A percentile compares a stretch with the other conserved stretches of the same genome.
phyloP scores from a whole-genome alignment of 2,797 vertebrate genomes.

The Megaceryle alcyon region DNA sequence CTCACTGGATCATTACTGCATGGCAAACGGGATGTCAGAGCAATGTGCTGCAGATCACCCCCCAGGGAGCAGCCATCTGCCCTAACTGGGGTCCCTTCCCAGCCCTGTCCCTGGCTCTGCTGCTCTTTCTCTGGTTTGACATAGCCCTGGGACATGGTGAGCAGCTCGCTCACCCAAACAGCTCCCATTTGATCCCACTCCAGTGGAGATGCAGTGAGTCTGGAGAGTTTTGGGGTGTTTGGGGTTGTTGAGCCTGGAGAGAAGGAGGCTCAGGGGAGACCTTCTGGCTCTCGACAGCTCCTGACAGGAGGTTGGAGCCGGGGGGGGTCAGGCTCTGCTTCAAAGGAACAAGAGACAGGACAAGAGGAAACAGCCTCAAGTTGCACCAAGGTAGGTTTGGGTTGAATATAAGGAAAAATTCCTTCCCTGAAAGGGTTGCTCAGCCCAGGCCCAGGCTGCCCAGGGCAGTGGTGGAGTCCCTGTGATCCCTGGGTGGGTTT shows the following conservation, averaged over 20 bases:
- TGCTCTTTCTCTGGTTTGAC: background rate
- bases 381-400: background rate
- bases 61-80: background rate
- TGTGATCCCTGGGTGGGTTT: too few species aligned
- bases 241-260: background rate
- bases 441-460: background rate
- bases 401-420: background rate
- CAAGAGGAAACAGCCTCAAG: background rate
- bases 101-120: background rate
- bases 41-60: accelerated
- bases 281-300: background rate
- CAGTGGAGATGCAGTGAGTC: accelerated
- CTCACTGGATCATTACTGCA: background rate
- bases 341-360: too few species aligned
- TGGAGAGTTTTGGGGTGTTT: accelerated
- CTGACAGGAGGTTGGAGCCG: background rate
- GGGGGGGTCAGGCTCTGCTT: background rate
- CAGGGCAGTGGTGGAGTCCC: background rate
- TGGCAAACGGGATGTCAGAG: background rate
- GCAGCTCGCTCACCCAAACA: accelerated
- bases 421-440: background rate
- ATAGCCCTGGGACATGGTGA: background rate
- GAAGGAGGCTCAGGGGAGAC: background rate
- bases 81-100: background rate
- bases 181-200: background rate